Conservation (phyloP, 2,113 vertebrate species). For the Tretioscincus oriximinensis region DNA sequence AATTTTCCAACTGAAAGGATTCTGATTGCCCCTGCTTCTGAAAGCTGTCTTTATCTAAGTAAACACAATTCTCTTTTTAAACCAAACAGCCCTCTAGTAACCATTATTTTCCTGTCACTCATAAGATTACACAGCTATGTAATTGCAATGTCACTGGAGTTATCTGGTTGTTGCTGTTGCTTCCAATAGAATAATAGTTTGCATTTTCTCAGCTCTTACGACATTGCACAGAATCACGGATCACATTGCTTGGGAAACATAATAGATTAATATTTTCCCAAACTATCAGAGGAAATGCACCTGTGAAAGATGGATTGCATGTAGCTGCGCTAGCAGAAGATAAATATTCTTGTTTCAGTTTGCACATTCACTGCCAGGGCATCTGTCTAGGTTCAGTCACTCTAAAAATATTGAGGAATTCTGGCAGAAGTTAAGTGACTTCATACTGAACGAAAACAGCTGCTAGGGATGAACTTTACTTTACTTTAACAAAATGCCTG, state of each 20-base stretch:
- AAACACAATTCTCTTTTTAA: slow-evolving; percentile 49
- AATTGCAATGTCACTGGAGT: slow-evolving; percentile 9
- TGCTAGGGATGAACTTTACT: slow-evolving; percentile 34
- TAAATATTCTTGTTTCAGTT: slow-evolving; percentile 41
- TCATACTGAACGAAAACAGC: slow-evolving; percentile 36
- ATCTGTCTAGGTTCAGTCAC: slow-evolving; percentile 42
- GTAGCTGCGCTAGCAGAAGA: slow-evolving; percentile 33
- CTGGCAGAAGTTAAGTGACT: slow-evolving; percentile 43
- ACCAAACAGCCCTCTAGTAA: slow-evolving; percentile 30
- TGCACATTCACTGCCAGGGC: slow-evolving; percentile 39
- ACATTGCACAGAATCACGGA: slow-evolving; percentile 5
- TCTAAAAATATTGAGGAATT: slow-evolving; percentile 45
- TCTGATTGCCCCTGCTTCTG: slow-evolving; percentile 45
- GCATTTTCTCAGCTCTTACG: slow-evolving; percentile 3
- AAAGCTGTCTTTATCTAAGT: slow-evolving; percentile 41
- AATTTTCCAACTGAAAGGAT: slow-evolving; percentile 37
- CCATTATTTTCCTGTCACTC: slow-evolving; percentile 47
- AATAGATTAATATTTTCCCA: not conserved
- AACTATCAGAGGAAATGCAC: not conserved
- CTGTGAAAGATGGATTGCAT: slow-evolving; percentile 14
- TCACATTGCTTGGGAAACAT: not conserved
- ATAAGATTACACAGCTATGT: slow-evolving; percentile 21
- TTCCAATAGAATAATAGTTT: slow-evolving; percentile 23
- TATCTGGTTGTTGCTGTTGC: slow-evolving; percentile 20
- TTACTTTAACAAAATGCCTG: slow-evolving; percentile 40